Conservation (phyloP, 2,797 vertebrate genomes). For the Chaetodon trifasciatus region DNA sequence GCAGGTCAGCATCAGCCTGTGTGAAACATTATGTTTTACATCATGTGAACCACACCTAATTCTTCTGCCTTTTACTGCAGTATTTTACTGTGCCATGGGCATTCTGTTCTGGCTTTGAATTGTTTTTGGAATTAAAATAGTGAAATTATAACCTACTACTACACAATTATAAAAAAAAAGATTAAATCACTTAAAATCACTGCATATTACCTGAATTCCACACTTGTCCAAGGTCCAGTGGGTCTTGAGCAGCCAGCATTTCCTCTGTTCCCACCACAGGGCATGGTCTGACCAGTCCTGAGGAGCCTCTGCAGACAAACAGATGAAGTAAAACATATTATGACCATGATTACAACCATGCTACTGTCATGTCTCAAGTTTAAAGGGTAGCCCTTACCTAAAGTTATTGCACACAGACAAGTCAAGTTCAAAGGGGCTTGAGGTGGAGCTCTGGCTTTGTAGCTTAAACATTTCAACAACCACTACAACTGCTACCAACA, state of each 20-base stretch:
- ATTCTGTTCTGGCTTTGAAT: not conserved
- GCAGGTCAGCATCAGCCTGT: constrained; percentile 93
- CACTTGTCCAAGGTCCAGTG: constrained; percentile 99
- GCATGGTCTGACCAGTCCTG: constrained; percentile 98
- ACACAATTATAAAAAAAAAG: not conserved
- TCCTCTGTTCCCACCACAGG: constrained; percentile 97
- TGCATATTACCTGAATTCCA: constrained; percentile 85
- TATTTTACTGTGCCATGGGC: not conserved
- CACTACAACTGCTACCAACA: constrained; percentile 14
- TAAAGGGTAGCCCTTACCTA: not conserved
- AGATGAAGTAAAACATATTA: constrained; percentile 11
- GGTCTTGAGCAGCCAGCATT: constrained; percentile 95
- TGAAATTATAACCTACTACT: not conserved
- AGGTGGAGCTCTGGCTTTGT: not conserved
- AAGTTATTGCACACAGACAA: constrained; percentile 13
- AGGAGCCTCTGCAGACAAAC: constrained; percentile 82
- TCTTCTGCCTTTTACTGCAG: not conserved
- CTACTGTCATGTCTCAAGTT: constrained; percentile 11
- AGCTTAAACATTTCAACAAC: constrained; percentile 20
- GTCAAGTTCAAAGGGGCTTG: constrained; percentile 19
- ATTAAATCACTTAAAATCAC: not conserved
- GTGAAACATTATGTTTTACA: not conserved
- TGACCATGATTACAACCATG: not conserved
- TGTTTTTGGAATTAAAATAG: not conserved
- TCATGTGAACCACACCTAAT: constrained; percentile 1